Evolutionary conservation across 2,797 vertebrate species (phyloP), one percentile per base, ranked within the genome.

Genomic region (Crenuchus spilurus): DNA sequence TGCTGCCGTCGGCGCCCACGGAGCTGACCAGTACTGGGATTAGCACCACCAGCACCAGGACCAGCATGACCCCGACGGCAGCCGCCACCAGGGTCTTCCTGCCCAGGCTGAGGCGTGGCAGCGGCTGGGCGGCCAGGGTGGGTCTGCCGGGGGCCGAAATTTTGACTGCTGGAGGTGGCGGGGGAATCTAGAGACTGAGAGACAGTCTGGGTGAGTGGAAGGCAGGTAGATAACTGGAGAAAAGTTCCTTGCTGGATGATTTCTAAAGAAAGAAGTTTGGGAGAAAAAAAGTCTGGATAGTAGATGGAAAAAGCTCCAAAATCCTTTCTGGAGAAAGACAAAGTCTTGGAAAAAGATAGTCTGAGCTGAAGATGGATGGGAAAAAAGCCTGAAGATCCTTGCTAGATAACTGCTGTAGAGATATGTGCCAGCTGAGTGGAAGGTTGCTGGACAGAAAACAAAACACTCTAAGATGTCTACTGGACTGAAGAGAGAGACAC

Each of bases 1-100:
- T 28, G 49, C 49, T 52, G 82, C 88, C 92, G 64, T 96, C 95
- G 58, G 94, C 92, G 76, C 95, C 92, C 79, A 94, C 95, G 37
- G 96, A 98, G 91, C 94, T 97, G 90, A 98, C 97, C 86, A 98
- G 94, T 88, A 98, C 96, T 0, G 97, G 97, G 88, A 98, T 98
- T 83, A 97, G 94, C 73, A 98, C 93, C 88, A 98, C 95, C 89
- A 98, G 92, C 88, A 95, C 93, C 90, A 98, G 89, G 84, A 97
- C 92, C 94, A 98, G 95, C 93, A 96, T 95, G 91, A 94, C 96
- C 85, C 96, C 96, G 70, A 96, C 93, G 60, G 95, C 96, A 76
- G 95, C 96, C 78, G 93, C 95, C 88, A 96, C 90, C 89, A 97
- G 94, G 84, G 94, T 96, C 93, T 97, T 96, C 87, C 95, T 94